Evolutionary conservation across 2,888 invertebrate genomes (phyloP).

Genomic region (Eupelmus urozonus): DNA sequence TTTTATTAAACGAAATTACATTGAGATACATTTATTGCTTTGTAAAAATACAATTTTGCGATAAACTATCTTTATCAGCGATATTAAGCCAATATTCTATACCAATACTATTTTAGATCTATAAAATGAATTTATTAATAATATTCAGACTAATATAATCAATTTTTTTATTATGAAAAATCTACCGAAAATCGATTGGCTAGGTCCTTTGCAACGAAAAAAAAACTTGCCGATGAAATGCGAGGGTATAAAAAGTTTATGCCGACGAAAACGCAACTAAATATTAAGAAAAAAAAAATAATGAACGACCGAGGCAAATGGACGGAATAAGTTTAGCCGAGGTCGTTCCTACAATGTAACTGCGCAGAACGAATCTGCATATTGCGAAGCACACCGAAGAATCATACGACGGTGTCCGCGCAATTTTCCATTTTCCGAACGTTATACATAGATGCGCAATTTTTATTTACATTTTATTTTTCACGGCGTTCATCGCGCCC

Average conservation of each 20-base stretch:
- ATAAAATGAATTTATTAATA: not conserved
- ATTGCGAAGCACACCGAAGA: not conserved
- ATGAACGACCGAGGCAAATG: slow-evolving; percentile 13
- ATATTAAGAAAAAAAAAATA: not conserved
- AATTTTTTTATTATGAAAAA: slow-evolving; percentile 23
- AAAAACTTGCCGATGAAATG: slow-evolving; percentile 2
- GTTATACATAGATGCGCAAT: slow-evolving; percentile 55
- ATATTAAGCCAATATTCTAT: slow-evolving; percentile 44
- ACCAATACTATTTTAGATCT: slow-evolving; percentile 19
- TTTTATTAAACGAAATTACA: slow-evolving; percentile 18
- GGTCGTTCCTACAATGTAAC: not conserved
- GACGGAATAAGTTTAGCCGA: slow-evolving; percentile 8
- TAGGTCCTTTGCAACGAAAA: not conserved
- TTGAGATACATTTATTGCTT: slow-evolving; percentile 17
- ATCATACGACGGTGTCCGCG: not conserved
- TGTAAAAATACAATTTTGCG: slow-evolving; percentile 32
- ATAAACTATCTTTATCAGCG: slow-evolving; percentile 16
- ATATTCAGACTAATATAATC: not conserved
- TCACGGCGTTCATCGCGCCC: slow-evolving; percentile 57
- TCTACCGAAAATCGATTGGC: slow-evolving; percentile 34
- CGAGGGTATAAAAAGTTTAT: not conserved
- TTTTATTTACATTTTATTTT: slow-evolving; percentile 63
- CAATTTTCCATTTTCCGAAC: slow-evolving; percentile 41
- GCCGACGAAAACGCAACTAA: not conserved
- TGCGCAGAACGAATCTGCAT: slow-evolving; percentile 21